Evolutionary conservation across 2,888 invertebrate genomes (phyloP), one percentile per base, ranked within the genome.

Genomic region (Meghimatium bilineatum): DNA sequence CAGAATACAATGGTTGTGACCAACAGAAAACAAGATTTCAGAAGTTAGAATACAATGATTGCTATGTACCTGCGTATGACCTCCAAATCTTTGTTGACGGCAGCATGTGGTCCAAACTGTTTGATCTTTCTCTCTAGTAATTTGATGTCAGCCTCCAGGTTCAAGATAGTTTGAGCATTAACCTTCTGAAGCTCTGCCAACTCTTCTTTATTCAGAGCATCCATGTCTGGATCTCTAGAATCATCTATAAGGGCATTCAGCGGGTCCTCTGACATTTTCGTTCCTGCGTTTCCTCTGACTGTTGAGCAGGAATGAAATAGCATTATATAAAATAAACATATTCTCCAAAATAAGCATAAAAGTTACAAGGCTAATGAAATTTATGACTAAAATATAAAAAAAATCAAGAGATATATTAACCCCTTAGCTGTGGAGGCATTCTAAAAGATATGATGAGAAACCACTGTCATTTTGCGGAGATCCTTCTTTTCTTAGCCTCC

Each of bases 151-250:
- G 26, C 38, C 44, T 82, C 76, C 8, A 82, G 67, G 3, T 26
- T 20, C 26, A 32, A 32, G 49, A 82, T 82, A 10, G 76, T 75
- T 36, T 82, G 52, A 34, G n/a, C 38, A 76, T 76, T 76, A 32
- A 76, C 52, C 38, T 32, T 71, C 52, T 82, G 76, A 10, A 82
- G 34, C 38, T 76, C 76, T n/a, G 76, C 76, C 10, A 82, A 36
- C 26, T 82, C 82, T 67, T 82, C 82, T 52, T 76, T 82, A 69
- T 67, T 82, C 49, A 82, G 56, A 23, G 49, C 66, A 20, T n/a
- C 63, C 29, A 80, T 3, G 23, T 36, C 36, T 26, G 75, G 63
- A 32, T 52, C 60, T n/a, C 34, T 26, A 36, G 12, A 34, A 1
- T 56, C 80, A 36, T 38, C 38, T 20, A 36, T 1, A n/a, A 20